Evolutionary conservation across 2,888 invertebrate species (phyloP).

Genomic region (Drosophila antonietae): DNA sequence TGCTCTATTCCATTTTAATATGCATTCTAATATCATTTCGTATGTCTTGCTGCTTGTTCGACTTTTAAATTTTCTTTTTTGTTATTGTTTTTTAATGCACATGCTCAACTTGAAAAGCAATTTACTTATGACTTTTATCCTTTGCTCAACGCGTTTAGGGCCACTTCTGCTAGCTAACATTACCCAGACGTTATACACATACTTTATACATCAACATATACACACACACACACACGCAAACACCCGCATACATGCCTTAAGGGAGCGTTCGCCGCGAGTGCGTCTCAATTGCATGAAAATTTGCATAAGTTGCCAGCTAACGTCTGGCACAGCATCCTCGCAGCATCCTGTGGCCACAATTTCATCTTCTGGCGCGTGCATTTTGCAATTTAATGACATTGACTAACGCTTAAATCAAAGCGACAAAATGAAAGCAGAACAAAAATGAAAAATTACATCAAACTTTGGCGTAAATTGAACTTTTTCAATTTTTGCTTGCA

Average conservation of each 20-base stretch:
- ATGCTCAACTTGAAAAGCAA: conserved; percentile 63
- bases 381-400: conserved; percentile 50
- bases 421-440: not conserved
- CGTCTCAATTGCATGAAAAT: conserved; percentile 73
- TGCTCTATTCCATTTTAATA: not conserved
- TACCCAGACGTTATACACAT: conserved; percentile 58
- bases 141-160: conserved; percentile 58
- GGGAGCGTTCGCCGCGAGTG: conserved; percentile 51
- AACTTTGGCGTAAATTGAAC: conserved; percentile 20
- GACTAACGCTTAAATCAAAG: conserved; percentile 42
- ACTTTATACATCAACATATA: conserved; percentile 10
- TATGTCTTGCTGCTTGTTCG: not conserved
- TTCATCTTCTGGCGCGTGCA: conserved; percentile 37
- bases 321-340: conserved; percentile 43
- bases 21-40: conserved; percentile 8
- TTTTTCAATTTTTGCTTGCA: conserved; percentile 21
- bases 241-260: conserved; percentile 4
- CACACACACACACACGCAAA: conserved; percentile 16
- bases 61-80: conserved; percentile 22
- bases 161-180: conserved; percentile 53
- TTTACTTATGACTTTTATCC: conserved; percentile 72
- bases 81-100: conserved; percentile 38
- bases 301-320: conserved; percentile 76
- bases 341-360: conserved; percentile 37
- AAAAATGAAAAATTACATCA: not conserved